Percentiles rank a stretch among this genome's conserved stretches.
phyloP scores from a whole-genome alignment of 2,113 vertebrate genomes.

The Hemiprocne comata region DNA sequence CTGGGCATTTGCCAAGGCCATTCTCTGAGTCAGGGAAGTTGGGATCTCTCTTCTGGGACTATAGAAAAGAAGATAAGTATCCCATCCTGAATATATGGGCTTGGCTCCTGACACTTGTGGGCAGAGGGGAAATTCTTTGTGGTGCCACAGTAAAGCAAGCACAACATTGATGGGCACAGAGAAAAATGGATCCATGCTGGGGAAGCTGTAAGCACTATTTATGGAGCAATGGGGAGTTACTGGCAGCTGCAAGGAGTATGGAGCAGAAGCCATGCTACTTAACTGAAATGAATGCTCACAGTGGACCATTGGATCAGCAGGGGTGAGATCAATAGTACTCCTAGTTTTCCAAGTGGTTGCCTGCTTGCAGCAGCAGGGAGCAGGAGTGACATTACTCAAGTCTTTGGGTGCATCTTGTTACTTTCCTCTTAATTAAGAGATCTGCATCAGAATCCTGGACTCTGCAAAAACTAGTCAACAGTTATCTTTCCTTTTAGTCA shows the following conservation, averaged over 20 bases:
- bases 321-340: conserved; percentile 46
- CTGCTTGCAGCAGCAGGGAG: conserved; percentile 36
- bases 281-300: conserved; percentile 60
- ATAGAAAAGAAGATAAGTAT: neutral
- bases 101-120: neutral
- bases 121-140: neutral
- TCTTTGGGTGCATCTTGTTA: conserved; percentile 45
- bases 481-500: neutral
- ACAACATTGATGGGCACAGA: conserved; percentile 17
- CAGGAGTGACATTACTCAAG: conserved; percentile 19
- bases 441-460: neutral
- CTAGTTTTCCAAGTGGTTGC: conserved; percentile 54
- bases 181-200: conserved; percentile 43
- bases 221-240: conserved; percentile 49
- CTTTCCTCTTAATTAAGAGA: neutral
- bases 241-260: conserved; percentile 26
- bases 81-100: neutral
- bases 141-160: conserved; percentile 32
- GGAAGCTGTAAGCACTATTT: conserved; percentile 55
- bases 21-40: neutral
- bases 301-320: conserved; percentile 53
- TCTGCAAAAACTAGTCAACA: neutral
- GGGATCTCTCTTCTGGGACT: conserved; percentile 23
- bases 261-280: conserved; percentile 54
- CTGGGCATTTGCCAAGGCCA: conserved; percentile 17